phyloP scores from a whole-genome alignment of 2,113 vertebrate genomes.

The Carettochelys insculpta region DNA sequence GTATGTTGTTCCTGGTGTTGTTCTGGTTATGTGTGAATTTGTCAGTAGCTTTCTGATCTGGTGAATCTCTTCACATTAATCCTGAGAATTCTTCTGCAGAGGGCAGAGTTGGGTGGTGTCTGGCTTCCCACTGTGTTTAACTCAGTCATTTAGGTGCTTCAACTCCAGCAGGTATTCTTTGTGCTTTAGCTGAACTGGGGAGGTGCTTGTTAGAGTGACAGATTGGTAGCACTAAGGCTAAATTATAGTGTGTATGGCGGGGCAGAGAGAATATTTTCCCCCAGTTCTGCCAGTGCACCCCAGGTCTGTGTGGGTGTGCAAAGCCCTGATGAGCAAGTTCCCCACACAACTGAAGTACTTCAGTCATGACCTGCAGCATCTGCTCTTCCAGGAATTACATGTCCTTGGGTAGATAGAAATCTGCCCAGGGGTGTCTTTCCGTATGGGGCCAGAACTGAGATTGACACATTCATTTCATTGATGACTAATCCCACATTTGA shows the following conservation, averaged over 20 bases:
- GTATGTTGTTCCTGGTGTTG: neutral
- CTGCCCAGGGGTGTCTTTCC: neutral
- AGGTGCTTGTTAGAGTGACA: neutral
- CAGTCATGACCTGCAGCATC: neutral
- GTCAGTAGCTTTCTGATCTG: neutral
- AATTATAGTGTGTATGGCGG: neutral
- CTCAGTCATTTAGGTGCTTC: neutral
- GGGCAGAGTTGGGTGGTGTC: conserved; percentile 19
- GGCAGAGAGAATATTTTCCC: neutral
- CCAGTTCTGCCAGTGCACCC: neutral
- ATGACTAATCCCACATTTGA: neutral
- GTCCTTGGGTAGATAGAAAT: neutral
- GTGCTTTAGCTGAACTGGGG: neutral
- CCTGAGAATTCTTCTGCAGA: conserved; percentile 13
- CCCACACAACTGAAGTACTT: neutral
- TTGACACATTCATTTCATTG: neutral
- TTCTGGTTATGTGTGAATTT: neutral
- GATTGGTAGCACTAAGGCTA: neutral
- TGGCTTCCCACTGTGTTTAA: neutral
- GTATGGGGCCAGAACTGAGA: neutral
- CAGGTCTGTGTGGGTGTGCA: fast-evolving
- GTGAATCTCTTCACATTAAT: conserved; percentile 45
- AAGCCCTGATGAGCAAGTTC: neutral
- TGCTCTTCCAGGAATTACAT: neutral
- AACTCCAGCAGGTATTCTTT: neutral